Evolutionary conservation across 2,797 vertebrate species (phyloP), one percentile per base, ranked within the genome.

Genomic region (Octomys mimax): DNA sequence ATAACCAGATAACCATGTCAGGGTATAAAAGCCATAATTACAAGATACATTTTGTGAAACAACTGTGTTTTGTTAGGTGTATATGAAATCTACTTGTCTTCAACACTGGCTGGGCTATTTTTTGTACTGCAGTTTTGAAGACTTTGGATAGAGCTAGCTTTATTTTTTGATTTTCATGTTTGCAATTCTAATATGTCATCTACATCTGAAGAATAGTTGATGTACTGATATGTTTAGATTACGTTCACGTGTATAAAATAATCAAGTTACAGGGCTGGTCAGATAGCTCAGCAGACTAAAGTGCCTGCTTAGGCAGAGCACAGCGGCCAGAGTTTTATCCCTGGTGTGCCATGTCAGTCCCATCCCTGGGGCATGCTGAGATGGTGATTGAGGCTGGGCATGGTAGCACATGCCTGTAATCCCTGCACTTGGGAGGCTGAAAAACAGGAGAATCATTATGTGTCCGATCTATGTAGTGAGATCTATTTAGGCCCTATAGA

Each of bases 1-100:
- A 68, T 61, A 89, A 71, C 75, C 92, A 93, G 33, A 39, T 93
- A 96, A 92, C 22, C 33, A 81, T 88, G 19, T 87, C 59, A 70
- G 52, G 26, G 33, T 52, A 83, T 26, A 77, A 49, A 85, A 18
- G 87, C 5, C 13, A 82, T 22, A 92, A 39, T 94, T 83, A 31
- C 28, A 36, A 92, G 57, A 90, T 6, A 46, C 73, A 39, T 57
- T 73, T 87, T 73, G 75, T 5, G 10, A 68, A 87, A 75, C n/a
- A 42, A 80, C 5, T 61, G 24, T 87, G 82, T 57, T 79, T 66
- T 9, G 13, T 46, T 49, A 26, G 31, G 24, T 57, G 7, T 12
- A 90, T 80, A 6, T 83, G 59, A 90, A 26, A 83, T 75, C 39
- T 84, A 28, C 42, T 18, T 42, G 83, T 42, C 42, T 89, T 86